Percentiles rank a stretch among this genome's conserved stretches.
Conservation (phyloP, 2,797 vertebrate species). For the Tapirus indicus region DNA sequence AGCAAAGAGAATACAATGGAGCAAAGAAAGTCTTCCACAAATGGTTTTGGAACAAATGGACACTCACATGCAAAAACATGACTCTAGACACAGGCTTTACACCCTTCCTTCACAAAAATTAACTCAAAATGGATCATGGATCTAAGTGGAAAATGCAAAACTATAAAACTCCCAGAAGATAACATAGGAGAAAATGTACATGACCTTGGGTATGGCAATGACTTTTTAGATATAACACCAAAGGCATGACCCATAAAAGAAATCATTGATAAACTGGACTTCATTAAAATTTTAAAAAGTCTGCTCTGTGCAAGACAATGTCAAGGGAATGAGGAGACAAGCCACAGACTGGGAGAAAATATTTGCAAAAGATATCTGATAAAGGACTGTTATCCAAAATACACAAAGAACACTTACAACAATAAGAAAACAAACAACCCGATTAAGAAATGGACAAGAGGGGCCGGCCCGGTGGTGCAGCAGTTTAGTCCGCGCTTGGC, state of each 20-base stretch:
- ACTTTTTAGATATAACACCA: neutral
- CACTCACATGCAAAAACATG: too few species aligned
- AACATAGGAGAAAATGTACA: neutral
- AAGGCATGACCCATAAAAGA: neutral
- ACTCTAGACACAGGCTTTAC: neutral
- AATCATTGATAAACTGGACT: neutral
- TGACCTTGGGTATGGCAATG: neutral
- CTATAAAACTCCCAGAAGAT: neutral
- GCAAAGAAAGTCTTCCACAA: neutral
- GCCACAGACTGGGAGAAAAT: neutral
- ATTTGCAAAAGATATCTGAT: neutral
- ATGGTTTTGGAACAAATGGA: neutral
- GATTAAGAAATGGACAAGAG: too few species aligned
- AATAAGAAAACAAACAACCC: neutral
- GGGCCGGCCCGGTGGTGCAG: too few species aligned
- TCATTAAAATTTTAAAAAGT: neutral
- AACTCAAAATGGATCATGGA: neutral
- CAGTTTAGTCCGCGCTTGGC: too few species aligned
- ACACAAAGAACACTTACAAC: neutral
- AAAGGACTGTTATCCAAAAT: neutral
- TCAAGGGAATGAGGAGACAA: neutral
- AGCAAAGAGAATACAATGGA: neutral
- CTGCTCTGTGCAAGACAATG: neutral
- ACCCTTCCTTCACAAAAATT: neutral
- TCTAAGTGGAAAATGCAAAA: neutral